Evolutionary conservation across 2,113 vertebrate species (phyloP).

Genomic region (Dicentrarchus labrax): DNA sequence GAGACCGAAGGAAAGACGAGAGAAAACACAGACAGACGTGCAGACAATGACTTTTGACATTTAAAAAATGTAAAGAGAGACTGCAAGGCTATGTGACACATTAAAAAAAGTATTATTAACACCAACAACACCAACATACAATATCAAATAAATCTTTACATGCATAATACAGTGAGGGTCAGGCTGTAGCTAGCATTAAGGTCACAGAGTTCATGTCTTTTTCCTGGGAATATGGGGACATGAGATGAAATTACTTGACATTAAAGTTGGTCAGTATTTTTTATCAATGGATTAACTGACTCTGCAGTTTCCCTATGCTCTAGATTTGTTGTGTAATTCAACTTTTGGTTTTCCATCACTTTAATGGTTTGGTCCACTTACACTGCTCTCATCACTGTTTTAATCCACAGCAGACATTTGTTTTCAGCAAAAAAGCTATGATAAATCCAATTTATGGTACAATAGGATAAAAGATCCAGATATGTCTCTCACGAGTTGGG

Average conservation of each 20-base stretch:
- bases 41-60: slow-evolving; percentile 8
- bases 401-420: no score
- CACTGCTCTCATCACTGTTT: no score
- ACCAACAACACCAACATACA: not conserved
- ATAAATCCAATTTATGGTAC: no score
- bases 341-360: no score
- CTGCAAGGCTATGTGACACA: not conserved
- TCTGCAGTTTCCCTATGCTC: no score
- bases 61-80: not conserved
- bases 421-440: no score
- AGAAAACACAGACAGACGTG: not conserved
- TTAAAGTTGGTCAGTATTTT: not conserved
- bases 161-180: not conserved
- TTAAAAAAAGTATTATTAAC: not conserved
- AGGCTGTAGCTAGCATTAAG: not conserved
- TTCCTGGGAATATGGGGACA: not conserved
- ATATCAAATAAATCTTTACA: not conserved
- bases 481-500: no score
- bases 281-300: not conserved
- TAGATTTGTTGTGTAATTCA: not conserved
- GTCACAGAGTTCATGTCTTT: not conserved
- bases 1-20: not conserved
- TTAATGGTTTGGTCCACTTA: no score
- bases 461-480: no score
- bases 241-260: not conserved